These are phyloP conservation scores for Heliconius hortense DNA, from an alignment of 2,888 invertebrate species.

Conservation along the genomic window DNA sequence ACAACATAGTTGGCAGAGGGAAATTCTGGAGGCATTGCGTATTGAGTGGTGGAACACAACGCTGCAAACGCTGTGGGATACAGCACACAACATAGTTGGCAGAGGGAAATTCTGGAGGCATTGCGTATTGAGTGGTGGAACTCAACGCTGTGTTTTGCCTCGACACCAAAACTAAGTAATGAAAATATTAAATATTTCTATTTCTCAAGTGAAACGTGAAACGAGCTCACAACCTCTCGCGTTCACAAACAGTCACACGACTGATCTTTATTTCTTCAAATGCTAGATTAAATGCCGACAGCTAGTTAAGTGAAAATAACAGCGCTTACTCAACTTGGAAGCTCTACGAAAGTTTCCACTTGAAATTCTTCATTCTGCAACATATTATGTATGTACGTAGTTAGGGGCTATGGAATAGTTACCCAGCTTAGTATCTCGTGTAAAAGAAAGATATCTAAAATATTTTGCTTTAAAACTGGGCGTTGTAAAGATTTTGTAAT, in stretches of 20 bases:
- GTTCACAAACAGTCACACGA: neutral
- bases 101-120: no score
- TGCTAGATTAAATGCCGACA: constrained; percentile 11
- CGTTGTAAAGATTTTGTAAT: neutral
- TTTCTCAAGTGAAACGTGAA: no score
- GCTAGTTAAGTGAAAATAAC: constrained; percentile 6
- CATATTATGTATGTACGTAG: neutral
- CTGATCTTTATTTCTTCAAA: neutral
- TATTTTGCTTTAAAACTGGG: constrained; percentile 18
- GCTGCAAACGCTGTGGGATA: no score
- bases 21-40: no score
- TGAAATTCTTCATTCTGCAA: constrained; percentile 16
- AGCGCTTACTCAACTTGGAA: neutral
- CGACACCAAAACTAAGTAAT: no score
- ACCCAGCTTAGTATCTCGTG: constrained; percentile 2
- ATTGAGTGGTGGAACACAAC: no score
- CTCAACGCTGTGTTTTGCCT: no score
- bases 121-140: no score
- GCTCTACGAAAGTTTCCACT: neutral
- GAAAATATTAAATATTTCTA: no score
- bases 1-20: no score
- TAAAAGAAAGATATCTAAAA: constrained; percentile 19
- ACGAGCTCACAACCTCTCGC: no score
- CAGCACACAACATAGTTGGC: no score
- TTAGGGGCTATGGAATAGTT: constrained; percentile 12